Conservation (phyloP, 1,140 invertebrate genomes). For the Pinna nobilis region DNA sequence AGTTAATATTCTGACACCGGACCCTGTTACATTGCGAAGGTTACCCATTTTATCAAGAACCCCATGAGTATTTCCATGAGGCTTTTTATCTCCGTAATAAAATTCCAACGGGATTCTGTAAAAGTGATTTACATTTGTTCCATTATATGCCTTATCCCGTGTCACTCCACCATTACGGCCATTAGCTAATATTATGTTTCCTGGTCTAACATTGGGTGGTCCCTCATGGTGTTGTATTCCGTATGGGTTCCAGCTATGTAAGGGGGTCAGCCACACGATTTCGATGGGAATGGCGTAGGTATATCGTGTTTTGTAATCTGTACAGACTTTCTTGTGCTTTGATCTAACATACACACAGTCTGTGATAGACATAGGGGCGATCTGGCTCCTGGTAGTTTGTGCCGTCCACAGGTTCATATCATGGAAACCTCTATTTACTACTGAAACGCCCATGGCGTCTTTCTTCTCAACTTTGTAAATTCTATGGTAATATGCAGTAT, state of each 20-base stretch:
- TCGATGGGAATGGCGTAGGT: conserved; percentile 57
- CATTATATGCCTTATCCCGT: conserved; percentile 53
- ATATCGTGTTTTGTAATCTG: conserved; percentile 19
- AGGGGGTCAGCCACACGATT: conserved; percentile 54
- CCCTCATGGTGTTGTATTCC: conserved; percentile 17
- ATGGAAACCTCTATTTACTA: conserved; percentile 48
- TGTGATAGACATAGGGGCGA: conserved; percentile 35
- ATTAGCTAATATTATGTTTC: too few species aligned
- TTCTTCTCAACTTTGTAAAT: conserved; percentile 37
- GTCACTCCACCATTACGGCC: neutral
- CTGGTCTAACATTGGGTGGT: conserved; percentile 2
- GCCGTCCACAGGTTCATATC: conserved; percentile 59
- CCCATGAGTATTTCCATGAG: conserved; percentile 54
- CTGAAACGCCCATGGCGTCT: conserved; percentile 19
- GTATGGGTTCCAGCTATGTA: conserved; percentile 53
- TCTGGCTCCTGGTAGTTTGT: conserved; percentile 41
- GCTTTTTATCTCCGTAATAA: conserved; percentile 50
- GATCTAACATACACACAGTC: conserved; percentile 17
- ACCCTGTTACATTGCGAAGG: conserved; percentile 43
- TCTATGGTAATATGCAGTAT: conserved; percentile 51
- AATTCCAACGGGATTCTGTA: conserved; percentile 61
- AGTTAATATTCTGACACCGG: conserved; percentile 49
- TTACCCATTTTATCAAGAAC: conserved; percentile 45
- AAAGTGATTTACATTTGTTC: conserved; percentile 47
- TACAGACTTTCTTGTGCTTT: conserved; percentile 11